A percentile compares a stretch with the other conserved stretches of the same genome.
phyloP scores from a whole-genome alignment of 2,797 vertebrate species.

The Peromyscus eremicus region DNA sequence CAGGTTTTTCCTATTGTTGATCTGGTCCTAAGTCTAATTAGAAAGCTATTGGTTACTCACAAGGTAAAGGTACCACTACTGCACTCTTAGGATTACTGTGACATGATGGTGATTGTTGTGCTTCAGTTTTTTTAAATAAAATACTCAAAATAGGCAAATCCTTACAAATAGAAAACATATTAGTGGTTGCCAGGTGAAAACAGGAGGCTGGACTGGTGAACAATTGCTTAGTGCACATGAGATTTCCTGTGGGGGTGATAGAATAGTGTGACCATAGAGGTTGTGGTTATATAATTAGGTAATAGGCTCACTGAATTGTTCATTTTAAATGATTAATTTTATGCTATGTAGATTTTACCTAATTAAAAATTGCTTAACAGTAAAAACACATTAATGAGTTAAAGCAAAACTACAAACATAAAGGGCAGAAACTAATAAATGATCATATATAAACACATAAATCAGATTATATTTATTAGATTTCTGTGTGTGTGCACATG shows the following conservation, averaged over 20 bases:
- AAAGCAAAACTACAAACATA: conserved; percentile 78
- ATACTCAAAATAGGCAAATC: neutral
- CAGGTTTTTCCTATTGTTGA: neutral
- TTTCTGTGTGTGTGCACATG: neutral
- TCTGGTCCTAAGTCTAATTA: neutral
- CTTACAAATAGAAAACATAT: neutral
- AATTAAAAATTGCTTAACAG: neutral
- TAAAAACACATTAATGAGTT: conserved; percentile 57
- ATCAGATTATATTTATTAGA: neutral
- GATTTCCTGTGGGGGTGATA: neutral
- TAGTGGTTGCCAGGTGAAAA: neutral
- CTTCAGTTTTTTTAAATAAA: neutral
- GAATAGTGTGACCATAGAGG: neutral
- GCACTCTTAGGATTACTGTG: neutral
- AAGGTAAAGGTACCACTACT: neutral
- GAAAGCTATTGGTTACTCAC: neutral
- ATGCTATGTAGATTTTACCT: neutral
- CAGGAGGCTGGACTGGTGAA: neutral
- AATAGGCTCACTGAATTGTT: neutral
- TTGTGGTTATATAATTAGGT: neutral
- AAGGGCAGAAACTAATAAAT: conserved; percentile 55
- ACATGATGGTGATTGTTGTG: neutral
- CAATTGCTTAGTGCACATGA: neutral
- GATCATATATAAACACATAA: neutral
- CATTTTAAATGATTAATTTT: conserved; percentile 11